These are phyloP conservation scores for Tangara arthus DNA, from an alignment of 2,797 vertebrate genomes.

Conservation along the genomic window DNA sequence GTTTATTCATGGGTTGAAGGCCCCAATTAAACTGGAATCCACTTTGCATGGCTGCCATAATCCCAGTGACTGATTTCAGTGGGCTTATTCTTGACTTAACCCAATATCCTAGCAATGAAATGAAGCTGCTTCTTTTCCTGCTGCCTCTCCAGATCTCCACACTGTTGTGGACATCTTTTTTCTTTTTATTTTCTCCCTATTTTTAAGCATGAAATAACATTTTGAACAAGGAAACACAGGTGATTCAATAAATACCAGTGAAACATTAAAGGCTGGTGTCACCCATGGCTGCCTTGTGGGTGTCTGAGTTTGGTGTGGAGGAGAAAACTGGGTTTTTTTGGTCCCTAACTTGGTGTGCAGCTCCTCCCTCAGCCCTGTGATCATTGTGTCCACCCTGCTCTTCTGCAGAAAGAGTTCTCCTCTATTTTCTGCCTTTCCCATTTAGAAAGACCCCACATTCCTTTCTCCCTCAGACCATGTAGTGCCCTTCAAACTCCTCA, in stretches of 20 bases:
- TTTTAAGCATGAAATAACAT: not conserved
- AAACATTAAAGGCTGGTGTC: not conserved
- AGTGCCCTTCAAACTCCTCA: not conserved
- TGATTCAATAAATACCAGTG: not conserved
- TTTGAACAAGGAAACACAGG: not conserved
- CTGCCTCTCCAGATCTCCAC: not conserved
- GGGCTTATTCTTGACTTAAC: not conserved
- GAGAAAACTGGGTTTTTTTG: not conserved
- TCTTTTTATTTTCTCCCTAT: not conserved
- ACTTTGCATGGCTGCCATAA: not conserved
- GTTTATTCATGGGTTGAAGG: not conserved
- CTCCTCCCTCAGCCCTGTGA: not conserved
- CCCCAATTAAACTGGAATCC: constrained; percentile 31
- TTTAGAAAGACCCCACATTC: not conserved
- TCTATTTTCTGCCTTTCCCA: not conserved
- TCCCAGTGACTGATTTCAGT: not conserved
- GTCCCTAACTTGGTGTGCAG: not conserved
- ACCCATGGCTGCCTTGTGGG: not conserved
- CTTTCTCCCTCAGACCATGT: fast-evolving
- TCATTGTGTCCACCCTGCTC: not conserved
- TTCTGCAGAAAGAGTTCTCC: not conserved
- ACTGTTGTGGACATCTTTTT: not conserved
- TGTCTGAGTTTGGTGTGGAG: not conserved
- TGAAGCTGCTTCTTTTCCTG: not conserved
- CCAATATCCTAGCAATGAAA: not conserved